Percentiles rank a stretch among this genome's conserved stretches.
These are phyloP conservation scores for Rosalia funebris DNA, from an alignment of 2,888 invertebrate species.

Conservation along the genomic window DNA sequence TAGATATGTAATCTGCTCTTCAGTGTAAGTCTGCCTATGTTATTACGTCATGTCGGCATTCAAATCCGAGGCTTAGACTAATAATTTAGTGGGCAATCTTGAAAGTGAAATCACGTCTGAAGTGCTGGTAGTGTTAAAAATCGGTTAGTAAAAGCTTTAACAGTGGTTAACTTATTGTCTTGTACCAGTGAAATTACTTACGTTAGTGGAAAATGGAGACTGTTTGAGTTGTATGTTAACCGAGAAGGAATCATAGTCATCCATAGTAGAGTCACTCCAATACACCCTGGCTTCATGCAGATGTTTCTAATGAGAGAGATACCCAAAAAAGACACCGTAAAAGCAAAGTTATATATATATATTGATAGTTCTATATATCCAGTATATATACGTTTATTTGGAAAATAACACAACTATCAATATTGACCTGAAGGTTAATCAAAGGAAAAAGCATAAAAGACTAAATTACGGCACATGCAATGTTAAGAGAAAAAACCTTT, in stretches of 20 bases:
- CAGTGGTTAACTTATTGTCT: slow-evolving; percentile 4
- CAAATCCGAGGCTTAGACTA: too few relatives aligned
- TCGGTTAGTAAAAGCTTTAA: neutral
- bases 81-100: too few relatives aligned
- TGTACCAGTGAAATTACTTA: slow-evolving; percentile 56
- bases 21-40: too few relatives aligned
- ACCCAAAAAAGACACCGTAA: slow-evolving; percentile 59
- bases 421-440: slow-evolving; percentile 37
- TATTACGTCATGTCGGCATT: too few relatives aligned
- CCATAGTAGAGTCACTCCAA: slow-evolving; percentile 66
- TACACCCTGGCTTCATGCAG: slow-evolving; percentile 71
- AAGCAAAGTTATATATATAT: slow-evolving; percentile 43
- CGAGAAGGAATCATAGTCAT: slow-evolving; percentile 61
- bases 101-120: too few relatives aligned
- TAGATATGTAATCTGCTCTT: too few relatives aligned
- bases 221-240: slow-evolving; percentile 61
- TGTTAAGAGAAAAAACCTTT: slow-evolving; percentile 32
- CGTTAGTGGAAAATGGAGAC: slow-evolving; percentile 60
- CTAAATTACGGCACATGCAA: slow-evolving; percentile 41
- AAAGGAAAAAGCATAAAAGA: slow-evolving; percentile 33
- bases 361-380: slow-evolving; percentile 7
- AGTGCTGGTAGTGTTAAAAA: neutral
- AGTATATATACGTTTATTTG: neutral
- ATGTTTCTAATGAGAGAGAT: slow-evolving; percentile 66
- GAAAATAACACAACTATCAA: slow-evolving; percentile 40